Evolutionary conservation across 37 sponge, comb jelly and placozoan species (phyloP).

Genomic region (Mnemiopsis leidyi): DNA sequence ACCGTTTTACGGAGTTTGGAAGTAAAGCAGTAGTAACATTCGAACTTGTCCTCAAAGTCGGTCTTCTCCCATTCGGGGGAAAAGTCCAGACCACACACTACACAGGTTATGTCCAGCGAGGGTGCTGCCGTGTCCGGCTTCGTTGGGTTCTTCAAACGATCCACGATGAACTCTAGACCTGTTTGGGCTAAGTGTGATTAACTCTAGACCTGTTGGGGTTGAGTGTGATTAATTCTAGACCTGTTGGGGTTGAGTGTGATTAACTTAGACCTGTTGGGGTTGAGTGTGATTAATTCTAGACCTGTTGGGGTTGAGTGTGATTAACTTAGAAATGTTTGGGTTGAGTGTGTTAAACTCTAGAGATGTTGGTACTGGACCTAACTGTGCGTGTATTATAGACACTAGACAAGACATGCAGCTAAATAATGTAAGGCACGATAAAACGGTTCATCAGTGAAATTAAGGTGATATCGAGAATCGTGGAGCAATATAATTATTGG

Average conservation of each 20-base stretch:
- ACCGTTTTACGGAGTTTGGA: slow-evolving; percentile 59
- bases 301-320: background rate
- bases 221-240: too few species aligned
- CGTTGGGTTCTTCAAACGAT: slow-evolving; percentile 28
- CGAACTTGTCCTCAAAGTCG: slow-evolving; percentile 55
- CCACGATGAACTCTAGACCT: slow-evolving; percentile 64
- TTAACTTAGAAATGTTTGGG: background rate
- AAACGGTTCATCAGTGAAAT: background rate
- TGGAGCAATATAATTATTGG: background rate
- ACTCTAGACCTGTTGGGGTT: background rate
- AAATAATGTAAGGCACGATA: background rate
- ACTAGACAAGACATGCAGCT: background rate
- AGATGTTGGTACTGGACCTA: background rate
- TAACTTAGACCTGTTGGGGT: background rate
- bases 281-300: too few species aligned
- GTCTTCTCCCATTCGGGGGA: slow-evolving; percentile 64
- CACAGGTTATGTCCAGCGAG: slow-evolving; percentile 44
- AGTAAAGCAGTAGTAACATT: slow-evolving; percentile 62
- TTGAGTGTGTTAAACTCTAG: too few species aligned
- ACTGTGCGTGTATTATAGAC: background rate
- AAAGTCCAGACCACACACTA: slow-evolving; percentile 59
- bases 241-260: background rate
- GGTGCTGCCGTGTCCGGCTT: background rate
- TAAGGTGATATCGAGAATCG: background rate
- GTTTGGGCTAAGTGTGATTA: background rate